These are phyloP conservation scores for Dolichotis patagonum DNA, from an alignment of 2,113 vertebrate species.

Conservation along the genomic window DNA sequence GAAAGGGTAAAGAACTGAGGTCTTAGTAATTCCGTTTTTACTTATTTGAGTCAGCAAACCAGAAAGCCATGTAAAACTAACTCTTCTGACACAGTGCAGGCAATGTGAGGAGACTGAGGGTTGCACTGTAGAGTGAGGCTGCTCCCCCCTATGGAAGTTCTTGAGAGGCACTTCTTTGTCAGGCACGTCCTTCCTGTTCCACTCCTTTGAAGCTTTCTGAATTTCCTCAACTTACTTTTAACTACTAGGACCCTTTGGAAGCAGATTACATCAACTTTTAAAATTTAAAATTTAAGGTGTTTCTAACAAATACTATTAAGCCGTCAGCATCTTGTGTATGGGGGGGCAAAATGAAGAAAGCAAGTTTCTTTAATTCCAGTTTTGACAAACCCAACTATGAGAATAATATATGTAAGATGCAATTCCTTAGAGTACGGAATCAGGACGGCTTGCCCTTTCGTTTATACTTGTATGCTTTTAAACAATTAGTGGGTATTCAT, in stretches of 20 bases:
- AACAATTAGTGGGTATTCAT: neutral
- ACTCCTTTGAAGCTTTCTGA: neutral
- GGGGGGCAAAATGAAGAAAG: neutral
- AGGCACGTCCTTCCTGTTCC: neutral
- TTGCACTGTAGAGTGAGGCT: neutral
- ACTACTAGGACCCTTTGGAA: neutral
- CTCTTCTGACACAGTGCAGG: neutral
- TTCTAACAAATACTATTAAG: neutral
- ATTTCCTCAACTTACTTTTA: constrained; percentile 32
- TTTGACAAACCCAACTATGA: neutral
- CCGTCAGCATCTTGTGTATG: neutral
- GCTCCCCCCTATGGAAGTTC: neutral
- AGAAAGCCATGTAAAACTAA: neutral
- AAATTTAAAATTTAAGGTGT: neutral
- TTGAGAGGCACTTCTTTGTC: neutral
- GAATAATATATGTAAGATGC: neutral
- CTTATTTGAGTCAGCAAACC: neutral
- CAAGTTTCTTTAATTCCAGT: neutral
- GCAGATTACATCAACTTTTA: neutral
- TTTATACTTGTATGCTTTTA: neutral
- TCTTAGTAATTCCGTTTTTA: neutral
- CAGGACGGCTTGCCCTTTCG: neutral
- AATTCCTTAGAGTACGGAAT: neutral
- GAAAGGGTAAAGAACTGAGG: neutral
- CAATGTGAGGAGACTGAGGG: neutral